phyloP scores from a whole-genome alignment of 2,888 invertebrate genomes.

The Aleiodes alternator region DNA sequence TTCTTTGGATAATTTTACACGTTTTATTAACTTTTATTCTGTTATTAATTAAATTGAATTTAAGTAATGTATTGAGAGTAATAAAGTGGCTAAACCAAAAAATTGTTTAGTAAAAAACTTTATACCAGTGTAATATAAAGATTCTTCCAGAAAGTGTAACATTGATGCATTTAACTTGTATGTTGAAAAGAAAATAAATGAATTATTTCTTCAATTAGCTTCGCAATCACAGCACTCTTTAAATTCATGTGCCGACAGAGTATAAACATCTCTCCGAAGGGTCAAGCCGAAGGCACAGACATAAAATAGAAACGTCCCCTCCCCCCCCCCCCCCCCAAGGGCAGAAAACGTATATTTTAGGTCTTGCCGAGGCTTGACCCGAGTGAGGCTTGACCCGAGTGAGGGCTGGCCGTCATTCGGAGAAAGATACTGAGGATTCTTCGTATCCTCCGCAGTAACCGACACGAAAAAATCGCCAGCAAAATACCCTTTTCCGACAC shows the following conservation, averaged over 20 bases:
- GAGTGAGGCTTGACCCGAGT: conserved; percentile 27
- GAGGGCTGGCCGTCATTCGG: conserved; percentile 27
- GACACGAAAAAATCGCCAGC: too few relatives aligned
- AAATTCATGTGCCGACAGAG: neutral
- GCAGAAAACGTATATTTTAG: neutral
- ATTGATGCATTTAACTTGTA: neutral
- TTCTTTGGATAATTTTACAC: too few relatives aligned
- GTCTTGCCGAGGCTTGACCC: conserved; percentile 5
- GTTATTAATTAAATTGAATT: too few relatives aligned
- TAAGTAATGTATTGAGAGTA: too few relatives aligned
- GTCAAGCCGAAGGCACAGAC: neutral
- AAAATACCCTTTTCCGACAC: too few relatives aligned
- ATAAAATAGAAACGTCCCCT: neutral
- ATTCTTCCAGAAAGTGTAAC: neutral
- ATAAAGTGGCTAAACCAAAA: neutral
- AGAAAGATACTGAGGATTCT: conserved; percentile 10
- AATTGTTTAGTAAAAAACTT: neutral
- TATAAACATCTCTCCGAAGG: neutral
- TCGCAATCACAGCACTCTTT: neutral
- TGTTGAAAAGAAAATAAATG: neutral
- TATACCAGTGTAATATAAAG: conserved; percentile 4
- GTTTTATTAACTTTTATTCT: too few relatives aligned
- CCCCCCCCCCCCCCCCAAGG: neutral
- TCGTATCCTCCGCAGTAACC: too few relatives aligned
- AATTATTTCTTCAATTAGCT: neutral